phyloP scores from a whole-genome alignment of 2,113 vertebrate genomes.

The Circaetus cinerascens region DNA sequence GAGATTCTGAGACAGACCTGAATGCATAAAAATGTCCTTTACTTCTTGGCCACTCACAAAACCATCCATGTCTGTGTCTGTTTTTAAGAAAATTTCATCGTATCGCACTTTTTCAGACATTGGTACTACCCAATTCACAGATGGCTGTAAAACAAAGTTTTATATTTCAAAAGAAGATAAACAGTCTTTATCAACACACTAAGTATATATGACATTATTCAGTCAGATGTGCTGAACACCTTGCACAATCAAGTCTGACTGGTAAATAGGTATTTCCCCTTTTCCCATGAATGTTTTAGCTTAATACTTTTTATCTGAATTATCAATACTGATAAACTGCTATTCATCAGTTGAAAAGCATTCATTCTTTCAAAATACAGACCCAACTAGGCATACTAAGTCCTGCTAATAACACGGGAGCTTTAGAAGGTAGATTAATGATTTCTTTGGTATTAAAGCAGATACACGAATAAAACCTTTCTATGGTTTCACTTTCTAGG shows the following conservation, averaged over 20 bases:
- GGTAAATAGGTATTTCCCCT: background rate
- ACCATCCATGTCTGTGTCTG: slow-evolving; percentile 91
- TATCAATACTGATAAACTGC: background rate
- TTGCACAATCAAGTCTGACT: background rate
- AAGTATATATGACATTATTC: accelerated
- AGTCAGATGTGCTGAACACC: background rate
- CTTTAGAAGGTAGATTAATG: background rate
- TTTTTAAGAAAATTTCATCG: slow-evolving; percentile 96
- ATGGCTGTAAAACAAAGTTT: slow-evolving; percentile 70
- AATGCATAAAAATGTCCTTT: slow-evolving; percentile 98
- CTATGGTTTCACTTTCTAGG: background rate
- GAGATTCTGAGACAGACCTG: slow-evolving; percentile 89
- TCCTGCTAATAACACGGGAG: background rate
- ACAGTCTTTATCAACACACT: background rate
- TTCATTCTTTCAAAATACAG: background rate
- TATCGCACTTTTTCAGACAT: slow-evolving; percentile 87
- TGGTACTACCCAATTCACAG: slow-evolving; percentile 88
- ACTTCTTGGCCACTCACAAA: slow-evolving; percentile 95
- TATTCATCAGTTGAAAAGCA: background rate
- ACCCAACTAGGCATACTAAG: background rate
- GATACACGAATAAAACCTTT: background rate
- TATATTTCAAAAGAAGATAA: background rate
- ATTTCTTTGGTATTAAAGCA: background rate
- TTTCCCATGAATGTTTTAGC: background rate
- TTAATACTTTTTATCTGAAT: background rate